Base-by-base conservation (phyloP, 2,888 invertebrate genomes). In the Electrophaes corylata region DNA sequence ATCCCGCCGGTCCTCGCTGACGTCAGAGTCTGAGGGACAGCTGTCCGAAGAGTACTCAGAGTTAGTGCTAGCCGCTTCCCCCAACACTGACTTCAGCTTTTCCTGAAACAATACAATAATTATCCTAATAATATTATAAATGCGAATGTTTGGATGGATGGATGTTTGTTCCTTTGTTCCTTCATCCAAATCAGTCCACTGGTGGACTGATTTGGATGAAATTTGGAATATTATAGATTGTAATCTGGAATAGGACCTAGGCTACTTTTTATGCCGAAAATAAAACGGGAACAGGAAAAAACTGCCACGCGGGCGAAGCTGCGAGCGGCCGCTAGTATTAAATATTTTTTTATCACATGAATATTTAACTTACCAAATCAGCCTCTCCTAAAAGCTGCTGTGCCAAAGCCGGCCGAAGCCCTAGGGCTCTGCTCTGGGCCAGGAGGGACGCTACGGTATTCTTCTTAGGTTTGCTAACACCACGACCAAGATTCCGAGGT, bases 381-480 rank as follows among this genome's bases (percentile, higher is more conserved):
- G 89, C 88, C 57, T 91, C 91, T 0, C 81, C 88, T 3, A 94
- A 72, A 62, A 96, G 93, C 74, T 95, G 95, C 20, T 96, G 96
- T 43, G 96, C 95, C 45, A 96, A 82, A 76, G 96, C 95, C 6
- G 96, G 96, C 73, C 96, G 93, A 4, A 96, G 93, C 0, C 96
- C 96, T 33, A 97, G 92, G 4, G 97, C 97, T 57, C 97, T 88
- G 76, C 96, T 96, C 87, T 97, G 97, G 0, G 97, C 97, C 66
- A 97, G 86, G 48, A 97, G 87, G 1, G 97, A 97, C 0, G 97
- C 97, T 0, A 97, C 97, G 0, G 97, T 97, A 82, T 97, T 97
- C 92, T 97, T 97, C 93, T 97, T 97, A 62, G 97, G 97, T 82
- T 97, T 97, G 72, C 96, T 96, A 18, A 97, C 96, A 0, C 97